Conservation (phyloP, 1,140 invertebrate genomes). For the Eueides isabella region DNA sequence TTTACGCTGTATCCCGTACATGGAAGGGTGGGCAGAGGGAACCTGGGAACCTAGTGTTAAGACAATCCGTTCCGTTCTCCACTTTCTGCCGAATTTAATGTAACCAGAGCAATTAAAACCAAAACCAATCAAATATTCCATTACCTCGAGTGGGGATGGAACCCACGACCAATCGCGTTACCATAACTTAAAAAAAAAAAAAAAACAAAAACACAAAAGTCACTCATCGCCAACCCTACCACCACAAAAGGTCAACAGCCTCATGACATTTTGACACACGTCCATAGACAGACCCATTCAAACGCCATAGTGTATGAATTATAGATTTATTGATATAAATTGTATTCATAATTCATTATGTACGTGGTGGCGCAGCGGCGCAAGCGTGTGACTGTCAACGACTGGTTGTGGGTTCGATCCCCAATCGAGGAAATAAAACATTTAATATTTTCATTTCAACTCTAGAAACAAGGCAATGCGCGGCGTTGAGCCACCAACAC, state of each 20-base stretch:
- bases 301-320: slow-evolving; percentile 24
- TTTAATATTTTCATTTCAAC: not conserved
- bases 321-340: slow-evolving; percentile 15
- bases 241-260: slow-evolving; percentile 32
- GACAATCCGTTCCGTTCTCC: too few species aligned
- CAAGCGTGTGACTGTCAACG: not conserved
- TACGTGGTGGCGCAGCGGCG: not conserved
- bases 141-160: too few species aligned
- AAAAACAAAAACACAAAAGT: not conserved
- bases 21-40: too few species aligned
- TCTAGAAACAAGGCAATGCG: too few species aligned
- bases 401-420: slow-evolving; percentile 1
- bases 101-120: too few species aligned
- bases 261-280: slow-evolving; percentile 40
- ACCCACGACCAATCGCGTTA: too few species aligned
- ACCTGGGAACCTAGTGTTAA: too few species aligned
- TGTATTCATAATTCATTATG: not conserved
- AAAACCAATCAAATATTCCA: too few species aligned
- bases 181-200: too few species aligned
- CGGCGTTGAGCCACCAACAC: not conserved
- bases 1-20: too few species aligned
- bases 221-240: slow-evolving; percentile 20
- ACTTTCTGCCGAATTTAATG: too few species aligned
- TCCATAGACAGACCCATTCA: slow-evolving; percentile 18
- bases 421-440: not conserved